These are phyloP conservation scores for Bemisia tabaci DNA, from an alignment of 1,140 invertebrate genomes.

Conservation along the genomic window DNA sequence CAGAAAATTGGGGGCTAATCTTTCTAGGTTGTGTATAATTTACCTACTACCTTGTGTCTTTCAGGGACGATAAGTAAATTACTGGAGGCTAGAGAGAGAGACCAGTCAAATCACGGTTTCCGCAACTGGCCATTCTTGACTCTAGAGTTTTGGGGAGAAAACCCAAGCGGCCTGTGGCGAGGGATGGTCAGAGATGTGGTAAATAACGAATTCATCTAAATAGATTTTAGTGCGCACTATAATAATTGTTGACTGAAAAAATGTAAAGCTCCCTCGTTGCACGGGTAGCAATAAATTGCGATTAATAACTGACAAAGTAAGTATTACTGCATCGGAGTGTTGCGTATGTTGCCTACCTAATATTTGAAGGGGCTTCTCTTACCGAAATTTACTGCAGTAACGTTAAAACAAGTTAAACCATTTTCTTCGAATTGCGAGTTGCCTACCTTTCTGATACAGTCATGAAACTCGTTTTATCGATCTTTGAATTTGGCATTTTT, in stretches of 20 bases:
- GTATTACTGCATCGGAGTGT: too few species aligned
- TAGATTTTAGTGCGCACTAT: conserved; percentile 2
- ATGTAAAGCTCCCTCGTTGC: background rate
- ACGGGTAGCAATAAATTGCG: background rate
- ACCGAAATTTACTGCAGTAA: too few species aligned
- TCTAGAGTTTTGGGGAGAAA: conserved; percentile 84
- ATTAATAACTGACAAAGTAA: too few species aligned
- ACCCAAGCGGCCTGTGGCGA: conserved; percentile 58
- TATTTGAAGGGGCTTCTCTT: too few species aligned
- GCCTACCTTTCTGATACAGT: too few species aligned
- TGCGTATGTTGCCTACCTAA: too few species aligned
- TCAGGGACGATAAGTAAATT: conserved; percentile 53
- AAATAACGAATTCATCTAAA: conserved; percentile 18
- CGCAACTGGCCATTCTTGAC: conserved; percentile 77
- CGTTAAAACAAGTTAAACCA: too few species aligned
- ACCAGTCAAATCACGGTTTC: conserved; percentile 58
- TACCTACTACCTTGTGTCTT: background rate
- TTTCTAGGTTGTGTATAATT: too few species aligned
- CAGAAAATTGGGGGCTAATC: too few species aligned
- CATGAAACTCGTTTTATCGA: too few species aligned
- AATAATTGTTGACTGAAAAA: background rate
- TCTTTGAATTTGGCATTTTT: too few species aligned
- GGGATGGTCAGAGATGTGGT: conserved; percentile 47
- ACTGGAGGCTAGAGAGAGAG: conserved; percentile 50
- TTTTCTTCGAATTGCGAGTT: too few species aligned